A percentile compares a stretch with the other conserved stretches of the same genome.
Evolutionary conservation across 2,888 invertebrate genomes (phyloP).

Genomic region (Lobophora halterata): DNA sequence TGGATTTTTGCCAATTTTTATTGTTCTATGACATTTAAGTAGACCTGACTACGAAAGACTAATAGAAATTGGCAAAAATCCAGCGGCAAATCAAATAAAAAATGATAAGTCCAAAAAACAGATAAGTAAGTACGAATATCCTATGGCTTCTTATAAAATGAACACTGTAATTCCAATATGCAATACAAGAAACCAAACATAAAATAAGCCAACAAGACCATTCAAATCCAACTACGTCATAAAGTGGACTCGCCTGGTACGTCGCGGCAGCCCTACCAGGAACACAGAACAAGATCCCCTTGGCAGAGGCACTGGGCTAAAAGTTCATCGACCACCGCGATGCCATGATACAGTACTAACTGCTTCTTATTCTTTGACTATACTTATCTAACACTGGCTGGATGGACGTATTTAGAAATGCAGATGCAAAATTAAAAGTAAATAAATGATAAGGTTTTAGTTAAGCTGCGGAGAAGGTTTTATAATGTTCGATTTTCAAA

Average conservation of each 20-base stretch:
- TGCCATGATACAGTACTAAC: too few relatives aligned
- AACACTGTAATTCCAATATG: not conserved
- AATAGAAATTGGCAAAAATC: too few relatives aligned
- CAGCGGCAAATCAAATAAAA: too few relatives aligned
- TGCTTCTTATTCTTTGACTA: too few relatives aligned
- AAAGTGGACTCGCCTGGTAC: slow-evolving; percentile 15
- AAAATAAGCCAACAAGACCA: not conserved
- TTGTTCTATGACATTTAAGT: too few relatives aligned
- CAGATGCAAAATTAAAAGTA: slow-evolving; percentile 23
- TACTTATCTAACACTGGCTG: slow-evolving; percentile 35
- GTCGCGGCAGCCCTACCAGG: slow-evolving; percentile 48
- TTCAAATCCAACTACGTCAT: slow-evolving; percentile 1
- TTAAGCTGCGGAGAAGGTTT: too few relatives aligned
- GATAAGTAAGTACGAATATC: too few relatives aligned
- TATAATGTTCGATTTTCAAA: too few relatives aligned
- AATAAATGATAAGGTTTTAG: slow-evolving; percentile 13
- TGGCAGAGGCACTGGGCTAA: slow-evolving; percentile 49
- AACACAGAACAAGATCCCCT: slow-evolving; percentile 45
- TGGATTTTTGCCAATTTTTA: too few relatives aligned
- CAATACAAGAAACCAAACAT: not conserved
- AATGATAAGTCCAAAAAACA: too few relatives aligned
- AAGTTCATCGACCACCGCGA: slow-evolving; percentile 53
- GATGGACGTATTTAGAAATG: slow-evolving; percentile 24
- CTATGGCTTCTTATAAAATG: too few relatives aligned
- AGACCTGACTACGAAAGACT: too few relatives aligned